phyloP scores from a whole-genome alignment of 2,113 vertebrate species.

The Calidris pygmaea region DNA sequence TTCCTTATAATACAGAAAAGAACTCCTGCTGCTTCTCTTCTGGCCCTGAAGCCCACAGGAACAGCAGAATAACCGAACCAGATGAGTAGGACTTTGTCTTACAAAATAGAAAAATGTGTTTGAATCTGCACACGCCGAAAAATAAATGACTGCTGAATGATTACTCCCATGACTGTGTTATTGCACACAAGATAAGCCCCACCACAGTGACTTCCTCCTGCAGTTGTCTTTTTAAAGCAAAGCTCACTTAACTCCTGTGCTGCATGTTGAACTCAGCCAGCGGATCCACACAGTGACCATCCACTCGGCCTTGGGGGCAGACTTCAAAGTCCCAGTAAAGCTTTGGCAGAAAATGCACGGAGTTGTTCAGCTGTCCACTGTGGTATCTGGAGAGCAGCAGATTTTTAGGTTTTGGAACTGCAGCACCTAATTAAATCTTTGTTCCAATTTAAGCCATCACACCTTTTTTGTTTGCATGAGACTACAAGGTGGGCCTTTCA shows the following conservation, averaged over 20 bases:
- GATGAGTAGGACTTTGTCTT: not conserved
- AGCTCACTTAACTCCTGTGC: fast-evolving
- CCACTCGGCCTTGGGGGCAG: not conserved
- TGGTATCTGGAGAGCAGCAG: not conserved
- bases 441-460: not conserved
- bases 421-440: not conserved
- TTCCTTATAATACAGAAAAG: not conserved
- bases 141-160: not conserved
- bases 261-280: not conserved
- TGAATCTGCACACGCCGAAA: not conserved
- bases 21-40: not conserved
- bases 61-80: not conserved
- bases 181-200: not conserved
- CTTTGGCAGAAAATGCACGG: not conserved
- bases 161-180: not conserved
- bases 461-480: not conserved
- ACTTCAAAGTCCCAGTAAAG: not conserved
- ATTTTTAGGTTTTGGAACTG: not conserved
- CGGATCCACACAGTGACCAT: not conserved
- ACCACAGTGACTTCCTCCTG: not conserved
- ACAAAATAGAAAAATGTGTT: not conserved
- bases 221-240: not conserved
- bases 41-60: not conserved
- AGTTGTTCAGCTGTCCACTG: not conserved
- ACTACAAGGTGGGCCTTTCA: not conserved